Conservation (phyloP, 2,113 vertebrate genomes). For the Podocnemis expansa region DNA sequence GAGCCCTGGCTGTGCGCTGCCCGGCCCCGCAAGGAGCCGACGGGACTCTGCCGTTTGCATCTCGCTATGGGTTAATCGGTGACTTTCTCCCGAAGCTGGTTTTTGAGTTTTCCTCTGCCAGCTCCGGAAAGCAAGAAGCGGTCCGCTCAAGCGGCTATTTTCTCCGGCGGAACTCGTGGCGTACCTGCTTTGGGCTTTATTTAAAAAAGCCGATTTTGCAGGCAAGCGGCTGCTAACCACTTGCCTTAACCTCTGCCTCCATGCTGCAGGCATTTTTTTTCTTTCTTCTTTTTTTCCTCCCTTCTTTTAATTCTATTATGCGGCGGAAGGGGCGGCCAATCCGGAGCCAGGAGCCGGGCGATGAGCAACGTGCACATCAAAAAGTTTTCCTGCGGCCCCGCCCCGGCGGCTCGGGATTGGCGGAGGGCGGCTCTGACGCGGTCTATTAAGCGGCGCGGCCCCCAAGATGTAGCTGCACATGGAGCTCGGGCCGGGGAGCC, state of each 20-base stretch:
- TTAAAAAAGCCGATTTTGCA: conserved; percentile 66
- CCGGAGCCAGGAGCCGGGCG: conserved; percentile 78
- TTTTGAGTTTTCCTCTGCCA: background rate
- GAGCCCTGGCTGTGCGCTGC: background rate
- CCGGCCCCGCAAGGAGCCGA: background rate
- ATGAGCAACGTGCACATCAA: conserved; percentile 84
- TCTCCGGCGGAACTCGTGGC: background rate
- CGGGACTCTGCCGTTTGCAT: background rate
- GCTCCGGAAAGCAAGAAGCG: background rate
- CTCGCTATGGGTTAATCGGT: accelerated
- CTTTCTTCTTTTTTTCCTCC: conserved; percentile 65
- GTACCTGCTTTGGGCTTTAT: conserved; percentile 70
- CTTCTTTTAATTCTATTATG: conserved; percentile 82
- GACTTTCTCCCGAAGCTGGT: background rate
- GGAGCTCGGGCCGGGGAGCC: conserved; percentile 82
- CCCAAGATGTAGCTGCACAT: conserved; percentile 91
- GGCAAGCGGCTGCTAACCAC: conserved; percentile 79
- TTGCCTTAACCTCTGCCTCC: conserved; percentile 80
- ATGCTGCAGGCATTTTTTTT: no score
- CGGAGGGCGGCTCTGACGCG: conserved; percentile 82
- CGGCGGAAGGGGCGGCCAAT: conserved; percentile 81
- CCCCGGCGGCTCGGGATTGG: conserved; percentile 80
- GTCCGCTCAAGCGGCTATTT: background rate
- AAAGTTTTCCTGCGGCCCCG: conserved; percentile 79
- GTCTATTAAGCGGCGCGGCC: conserved; percentile 90